Conservation (phyloP, 2,888 invertebrate genomes). For the Augochlorella aurata region DNA sequence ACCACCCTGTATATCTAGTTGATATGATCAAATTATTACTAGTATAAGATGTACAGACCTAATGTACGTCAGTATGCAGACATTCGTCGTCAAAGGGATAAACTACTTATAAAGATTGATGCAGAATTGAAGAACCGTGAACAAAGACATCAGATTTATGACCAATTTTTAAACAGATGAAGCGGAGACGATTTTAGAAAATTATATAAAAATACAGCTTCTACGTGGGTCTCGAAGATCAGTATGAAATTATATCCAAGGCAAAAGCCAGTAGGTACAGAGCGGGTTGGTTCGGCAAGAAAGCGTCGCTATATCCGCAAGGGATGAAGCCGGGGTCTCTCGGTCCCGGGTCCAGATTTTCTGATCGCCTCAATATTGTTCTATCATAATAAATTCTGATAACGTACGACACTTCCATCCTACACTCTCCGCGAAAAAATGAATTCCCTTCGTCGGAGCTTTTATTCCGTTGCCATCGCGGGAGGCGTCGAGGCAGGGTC, state of each 20-base stretch:
- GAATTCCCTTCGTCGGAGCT: slow-evolving; percentile 21
- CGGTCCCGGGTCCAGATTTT: neutral
- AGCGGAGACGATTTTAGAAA: too few relatives aligned
- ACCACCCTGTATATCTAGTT: too few relatives aligned
- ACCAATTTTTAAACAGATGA: too few relatives aligned
- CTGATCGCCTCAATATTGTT: slow-evolving; percentile 15
- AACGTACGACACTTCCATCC: slow-evolving; percentile 15
- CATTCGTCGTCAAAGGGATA: too few relatives aligned
- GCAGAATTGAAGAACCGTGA: too few relatives aligned
- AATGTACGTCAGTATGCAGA: too few relatives aligned
- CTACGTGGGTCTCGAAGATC: neutral
- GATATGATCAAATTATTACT: too few relatives aligned
- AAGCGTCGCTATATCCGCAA: neutral
- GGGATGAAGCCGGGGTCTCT: neutral
- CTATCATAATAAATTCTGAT: slow-evolving; percentile 22
- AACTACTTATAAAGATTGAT: too few relatives aligned
- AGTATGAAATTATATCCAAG: neutral
- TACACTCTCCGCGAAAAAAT: neutral
- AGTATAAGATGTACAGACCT: too few relatives aligned
- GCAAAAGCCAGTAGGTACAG: neutral
- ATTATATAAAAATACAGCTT: too few relatives aligned
- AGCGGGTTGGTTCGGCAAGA: neutral
- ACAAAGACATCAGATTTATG: too few relatives aligned
- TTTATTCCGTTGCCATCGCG: slow-evolving; percentile 26
- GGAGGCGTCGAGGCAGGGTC: slow-evolving; percentile 36